Conservation (phyloP, 2,888 invertebrate species). For the Clostera curtula region DNA sequence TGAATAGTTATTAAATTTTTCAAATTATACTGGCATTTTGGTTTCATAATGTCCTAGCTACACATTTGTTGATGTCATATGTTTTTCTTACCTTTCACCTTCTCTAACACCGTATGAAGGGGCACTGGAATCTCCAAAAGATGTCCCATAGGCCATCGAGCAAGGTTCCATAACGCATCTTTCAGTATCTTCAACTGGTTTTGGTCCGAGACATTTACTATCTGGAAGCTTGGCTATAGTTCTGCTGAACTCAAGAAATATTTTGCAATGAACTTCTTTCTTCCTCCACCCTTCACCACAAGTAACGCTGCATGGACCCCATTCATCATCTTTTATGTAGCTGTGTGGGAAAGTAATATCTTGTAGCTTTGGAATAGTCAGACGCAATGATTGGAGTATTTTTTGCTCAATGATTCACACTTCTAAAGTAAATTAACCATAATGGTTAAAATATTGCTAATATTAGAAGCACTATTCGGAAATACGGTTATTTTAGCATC, state of each 20-base stretch:
- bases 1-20: slow-evolving; percentile 12
- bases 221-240: slow-evolving; percentile 92
- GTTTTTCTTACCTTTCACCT: slow-evolving; percentile 52
- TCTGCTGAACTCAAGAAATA: slow-evolving; percentile 92
- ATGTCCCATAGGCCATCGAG: slow-evolving; percentile 76
- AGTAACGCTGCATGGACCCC: slow-evolving; percentile 93
- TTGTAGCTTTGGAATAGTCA: slow-evolving; percentile 1
- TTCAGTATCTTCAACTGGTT: slow-evolving; percentile 87
- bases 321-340: slow-evolving; percentile 90
- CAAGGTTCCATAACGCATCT: slow-evolving; percentile 88
- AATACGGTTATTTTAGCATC: too few relatives aligned
- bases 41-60: too few relatives aligned
- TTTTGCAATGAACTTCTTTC: slow-evolving; percentile 94
- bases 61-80: too few relatives aligned
- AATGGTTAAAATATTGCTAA: too few relatives aligned
- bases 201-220: slow-evolving; percentile 88
- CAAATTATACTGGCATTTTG: too few relatives aligned
- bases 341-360: slow-evolving; percentile 58
- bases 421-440: too few relatives aligned
- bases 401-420: background rate
- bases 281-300: slow-evolving; percentile 93
- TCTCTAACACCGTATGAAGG: slow-evolving; percentile 42
- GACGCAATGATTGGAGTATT: background rate
- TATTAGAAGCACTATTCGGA: too few relatives aligned
- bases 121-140: slow-evolving; percentile 64